Percentiles rank a stretch among this genome's conserved stretches.
These are phyloP conservation scores for Eilema griseolum DNA, from an alignment of 2,888 invertebrate genomes.

Conservation along the genomic window DNA sequence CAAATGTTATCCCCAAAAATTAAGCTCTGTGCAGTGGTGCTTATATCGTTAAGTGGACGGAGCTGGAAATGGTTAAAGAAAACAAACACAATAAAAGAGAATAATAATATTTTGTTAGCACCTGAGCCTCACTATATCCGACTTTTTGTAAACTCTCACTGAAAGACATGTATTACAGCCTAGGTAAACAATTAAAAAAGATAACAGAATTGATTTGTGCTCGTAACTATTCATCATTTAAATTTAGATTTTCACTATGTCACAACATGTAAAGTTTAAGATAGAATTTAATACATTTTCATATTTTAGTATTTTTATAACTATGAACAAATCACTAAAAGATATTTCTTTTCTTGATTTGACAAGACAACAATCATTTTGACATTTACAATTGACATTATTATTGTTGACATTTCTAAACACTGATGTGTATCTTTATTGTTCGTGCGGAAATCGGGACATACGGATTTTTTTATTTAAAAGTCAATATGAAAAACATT, in stretches of 20 bases:
- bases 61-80: background rate
- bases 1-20: no score
- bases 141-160: slow-evolving; percentile 85
- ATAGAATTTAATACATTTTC: background rate
- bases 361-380: no score
- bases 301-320: background rate
- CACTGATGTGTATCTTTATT: no score
- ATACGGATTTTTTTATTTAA: no score
- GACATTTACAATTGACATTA: no score
- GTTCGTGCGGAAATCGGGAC: no score
- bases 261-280: background rate
- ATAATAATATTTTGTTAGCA: slow-evolving; percentile 51
- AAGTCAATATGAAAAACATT: no score
- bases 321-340: background rate
- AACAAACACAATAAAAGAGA: background rate
- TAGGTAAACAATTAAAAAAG: slow-evolving; percentile 57
- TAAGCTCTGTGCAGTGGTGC: background rate
- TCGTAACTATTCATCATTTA: slow-evolving; percentile 29
- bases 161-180: slow-evolving; percentile 61
- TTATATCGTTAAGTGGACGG: background rate
- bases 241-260: background rate
- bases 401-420: background rate
- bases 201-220: slow-evolving; percentile 49
- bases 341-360: background rate
- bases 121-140: slow-evolving; percentile 87